Conservation (phyloP, 2,113 vertebrate species). For the Grammomys surdaster region DNA sequence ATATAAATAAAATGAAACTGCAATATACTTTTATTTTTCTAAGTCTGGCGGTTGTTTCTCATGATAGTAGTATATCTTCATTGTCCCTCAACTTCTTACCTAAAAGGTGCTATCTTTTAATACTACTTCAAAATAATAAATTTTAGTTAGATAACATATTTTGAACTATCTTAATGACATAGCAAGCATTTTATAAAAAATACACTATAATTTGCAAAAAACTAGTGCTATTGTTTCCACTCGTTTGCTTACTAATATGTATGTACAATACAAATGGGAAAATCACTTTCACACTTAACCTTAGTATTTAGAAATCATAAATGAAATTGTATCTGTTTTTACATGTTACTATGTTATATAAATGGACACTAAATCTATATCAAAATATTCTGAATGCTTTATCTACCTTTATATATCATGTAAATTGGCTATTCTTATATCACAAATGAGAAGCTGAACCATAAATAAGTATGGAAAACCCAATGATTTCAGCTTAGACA, state of each 20-base stretch:
- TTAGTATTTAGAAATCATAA: not conserved
- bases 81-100: not conserved
- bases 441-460: not conserved
- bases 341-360: not conserved
- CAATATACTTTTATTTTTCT: constrained; percentile 21
- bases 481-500: not conserved
- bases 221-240: not conserved
- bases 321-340: not conserved
- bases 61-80: not conserved
- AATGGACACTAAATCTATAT: not conserved
- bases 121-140: not conserved
- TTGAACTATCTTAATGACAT: not conserved
- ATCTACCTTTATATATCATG: not conserved
- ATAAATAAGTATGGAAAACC: not conserved
- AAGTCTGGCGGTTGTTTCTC: not conserved
- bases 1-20: not conserved
- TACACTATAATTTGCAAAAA: not conserved
- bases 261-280: not conserved
- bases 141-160: not conserved
- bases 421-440: not conserved
- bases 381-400: constrained; percentile 32
- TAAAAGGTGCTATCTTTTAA: constrained; percentile 20
- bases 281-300: not conserved
- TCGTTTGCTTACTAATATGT: not conserved
- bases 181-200: not conserved